Conservation (phyloP, 2,113 vertebrate species). For the Erythrocebus patas region DNA sequence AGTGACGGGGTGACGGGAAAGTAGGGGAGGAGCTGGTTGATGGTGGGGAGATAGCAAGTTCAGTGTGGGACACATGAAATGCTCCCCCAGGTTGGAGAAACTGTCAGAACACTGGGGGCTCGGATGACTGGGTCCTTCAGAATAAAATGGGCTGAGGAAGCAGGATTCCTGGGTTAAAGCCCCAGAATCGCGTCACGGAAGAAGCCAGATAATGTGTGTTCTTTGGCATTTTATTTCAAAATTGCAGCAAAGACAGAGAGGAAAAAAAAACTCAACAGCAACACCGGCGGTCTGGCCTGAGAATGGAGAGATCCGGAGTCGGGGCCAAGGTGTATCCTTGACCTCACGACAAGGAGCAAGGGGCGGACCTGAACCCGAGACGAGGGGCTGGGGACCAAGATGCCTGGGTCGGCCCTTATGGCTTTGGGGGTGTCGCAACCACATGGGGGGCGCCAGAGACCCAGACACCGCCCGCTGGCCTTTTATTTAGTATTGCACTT, state of each 20-base stretch:
- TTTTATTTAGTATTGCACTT: constrained; percentile 68
- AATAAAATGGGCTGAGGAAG: neutral
- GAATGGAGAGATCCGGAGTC: neutral
- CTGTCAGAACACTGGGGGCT: fast-evolving
- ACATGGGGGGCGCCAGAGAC: neutral
- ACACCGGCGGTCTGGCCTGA: constrained; percentile 6
- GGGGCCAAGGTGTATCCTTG: neutral
- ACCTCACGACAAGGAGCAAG: neutral
- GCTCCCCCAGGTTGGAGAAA: neutral
- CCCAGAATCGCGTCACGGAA: neutral
- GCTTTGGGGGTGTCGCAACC: constrained; percentile 62
- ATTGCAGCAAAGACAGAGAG: neutral
- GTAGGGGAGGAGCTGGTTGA: fast-evolving
- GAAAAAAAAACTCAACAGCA: neutral
- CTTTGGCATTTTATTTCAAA: constrained; percentile 79
- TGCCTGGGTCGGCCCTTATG: neutral
- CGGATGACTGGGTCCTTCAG: neutral
- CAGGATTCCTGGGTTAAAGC: too few relatives aligned
- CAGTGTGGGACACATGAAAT: neutral
- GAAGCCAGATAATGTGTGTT: neutral
- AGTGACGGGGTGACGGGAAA: neutral
- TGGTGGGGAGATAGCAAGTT: neutral
- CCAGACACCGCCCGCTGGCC: neutral
- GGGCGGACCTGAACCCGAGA: neutral
- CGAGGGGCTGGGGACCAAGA: neutral